phyloP scores from a whole-genome alignment of 2,113 vertebrate genomes.

The Ciconia boyciana region DNA sequence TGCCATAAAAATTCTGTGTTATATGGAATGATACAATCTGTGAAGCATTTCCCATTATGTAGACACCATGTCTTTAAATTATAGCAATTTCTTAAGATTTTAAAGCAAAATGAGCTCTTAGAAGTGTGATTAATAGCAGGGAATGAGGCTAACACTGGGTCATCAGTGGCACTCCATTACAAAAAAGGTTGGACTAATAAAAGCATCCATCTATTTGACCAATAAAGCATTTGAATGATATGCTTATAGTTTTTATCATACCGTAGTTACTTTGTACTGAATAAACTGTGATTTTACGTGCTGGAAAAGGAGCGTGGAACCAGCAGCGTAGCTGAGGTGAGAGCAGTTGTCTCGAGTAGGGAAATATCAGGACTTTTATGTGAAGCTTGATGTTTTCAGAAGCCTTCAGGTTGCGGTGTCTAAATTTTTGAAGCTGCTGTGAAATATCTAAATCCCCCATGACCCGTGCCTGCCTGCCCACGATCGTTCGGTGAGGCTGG shows the following conservation, averaged over 20 bases:
- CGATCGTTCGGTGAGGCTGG: conserved; percentile 28
- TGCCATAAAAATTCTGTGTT: conserved; percentile 70
- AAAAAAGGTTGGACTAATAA: conserved; percentile 81
- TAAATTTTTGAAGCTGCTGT: conserved; percentile 46
- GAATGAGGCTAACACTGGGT: conserved; percentile 79
- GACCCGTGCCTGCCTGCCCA: conserved; percentile 45
- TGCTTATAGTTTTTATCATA: conserved; percentile 73
- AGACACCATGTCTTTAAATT: conserved; percentile 81
- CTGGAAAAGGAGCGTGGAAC: conserved; percentile 42
- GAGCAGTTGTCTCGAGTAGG: conserved; percentile 6
- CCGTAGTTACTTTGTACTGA: conserved; percentile 66
- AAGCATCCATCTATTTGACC: conserved; percentile 81
- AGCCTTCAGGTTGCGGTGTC: conserved; percentile 48
- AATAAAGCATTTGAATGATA: conserved; percentile 81
- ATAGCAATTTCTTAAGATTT: conserved; percentile 84
- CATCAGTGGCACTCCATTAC: conserved; percentile 82
- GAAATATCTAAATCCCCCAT: conserved; percentile 44
- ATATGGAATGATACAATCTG: conserved; percentile 76
- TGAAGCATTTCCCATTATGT: conserved; percentile 81
- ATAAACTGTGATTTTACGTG: conserved; percentile 73
- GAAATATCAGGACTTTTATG: conserved; percentile 15
- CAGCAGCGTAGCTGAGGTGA: background rate
- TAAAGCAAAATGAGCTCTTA: conserved; percentile 84
- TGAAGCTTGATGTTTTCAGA: conserved; percentile 21
- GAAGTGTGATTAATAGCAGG: conserved; percentile 81